Conservation (phyloP, 2,888 invertebrate species). For the Luffia ferchaultella region DNA sequence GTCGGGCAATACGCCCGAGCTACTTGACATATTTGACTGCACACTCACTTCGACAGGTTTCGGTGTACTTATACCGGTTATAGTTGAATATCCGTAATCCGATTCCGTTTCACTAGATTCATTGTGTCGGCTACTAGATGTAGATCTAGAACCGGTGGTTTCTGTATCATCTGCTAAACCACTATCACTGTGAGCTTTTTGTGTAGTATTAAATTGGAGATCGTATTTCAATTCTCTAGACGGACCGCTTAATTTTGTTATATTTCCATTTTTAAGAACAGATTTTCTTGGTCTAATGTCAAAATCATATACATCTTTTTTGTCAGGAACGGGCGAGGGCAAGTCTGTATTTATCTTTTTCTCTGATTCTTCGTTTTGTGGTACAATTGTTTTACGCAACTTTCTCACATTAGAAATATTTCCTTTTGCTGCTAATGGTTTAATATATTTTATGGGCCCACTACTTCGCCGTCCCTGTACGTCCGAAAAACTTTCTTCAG, state of each 20-base stretch:
- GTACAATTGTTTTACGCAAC: slow-evolving; percentile 14
- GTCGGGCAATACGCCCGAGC: slow-evolving; percentile 57
- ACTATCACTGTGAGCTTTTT: slow-evolving; percentile 22
- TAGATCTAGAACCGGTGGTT: slow-evolving; percentile 65
- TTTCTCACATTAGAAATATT: slow-evolving; percentile 30
- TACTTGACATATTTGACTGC: slow-evolving; percentile 35
- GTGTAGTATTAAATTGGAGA: slow-evolving; percentile 15
- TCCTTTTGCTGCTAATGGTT: slow-evolving; percentile 28
- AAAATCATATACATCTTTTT: slow-evolving; percentile 18
- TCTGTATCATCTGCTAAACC: slow-evolving; percentile 38
- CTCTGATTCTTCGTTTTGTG: slow-evolving; percentile 1
- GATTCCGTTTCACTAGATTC: slow-evolving; percentile 63
- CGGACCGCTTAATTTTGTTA: slow-evolving; percentile 29
- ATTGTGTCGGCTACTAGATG: slow-evolving; percentile 44
- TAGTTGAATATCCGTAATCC: slow-evolving; percentile 70
- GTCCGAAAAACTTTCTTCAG: slow-evolving; percentile 15
- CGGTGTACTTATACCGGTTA: slow-evolving; percentile 67
- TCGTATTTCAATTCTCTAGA: slow-evolving; percentile 23
- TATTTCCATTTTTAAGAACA: slow-evolving; percentile 32
- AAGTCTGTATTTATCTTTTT: background rate
- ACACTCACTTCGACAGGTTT: slow-evolving; percentile 56
- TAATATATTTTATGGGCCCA: slow-evolving; percentile 34
- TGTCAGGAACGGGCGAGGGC: background rate
- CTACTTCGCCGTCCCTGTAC: slow-evolving; percentile 30
- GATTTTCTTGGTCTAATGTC: slow-evolving; percentile 37